A percentile compares a stretch with the other conserved stretches of the same genome.
Conservation (phyloP, 1,140 invertebrate genomes). For the Lordiphosa mommai region DNA sequence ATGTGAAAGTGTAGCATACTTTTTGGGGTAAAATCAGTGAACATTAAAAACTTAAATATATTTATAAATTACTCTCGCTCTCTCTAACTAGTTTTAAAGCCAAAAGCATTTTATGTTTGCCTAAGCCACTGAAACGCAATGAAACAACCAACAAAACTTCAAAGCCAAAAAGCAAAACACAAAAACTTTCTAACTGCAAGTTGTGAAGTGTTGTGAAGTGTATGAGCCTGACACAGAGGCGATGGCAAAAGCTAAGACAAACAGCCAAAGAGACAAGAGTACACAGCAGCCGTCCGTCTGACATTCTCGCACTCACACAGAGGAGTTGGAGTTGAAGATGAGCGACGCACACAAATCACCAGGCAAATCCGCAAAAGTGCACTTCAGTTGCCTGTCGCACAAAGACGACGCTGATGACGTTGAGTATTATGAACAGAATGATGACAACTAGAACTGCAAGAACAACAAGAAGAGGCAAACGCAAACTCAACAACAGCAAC, state of each 20-base stretch:
- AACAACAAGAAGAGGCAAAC: conserved; percentile 22
- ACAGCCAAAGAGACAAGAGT: conserved; percentile 33
- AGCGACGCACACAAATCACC: conserved; percentile 48
- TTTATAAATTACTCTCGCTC: too few species aligned
- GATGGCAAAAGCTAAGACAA: conserved; percentile 47
- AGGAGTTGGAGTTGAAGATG: conserved; percentile 29
- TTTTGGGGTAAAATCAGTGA: too few species aligned
- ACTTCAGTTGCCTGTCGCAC: conserved; percentile 51
- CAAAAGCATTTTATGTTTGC: background rate
- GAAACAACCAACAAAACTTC: background rate
- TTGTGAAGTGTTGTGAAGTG: conserved; percentile 40
- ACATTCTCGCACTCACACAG: conserved; percentile 39
- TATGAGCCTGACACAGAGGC: conserved; percentile 3
- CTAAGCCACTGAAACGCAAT: background rate
- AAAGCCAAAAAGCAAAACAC: conserved; percentile 29
- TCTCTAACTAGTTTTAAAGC: background rate
- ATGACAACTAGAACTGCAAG: conserved; percentile 57
- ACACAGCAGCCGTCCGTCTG: background rate
- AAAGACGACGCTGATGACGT: conserved; percentile 68
- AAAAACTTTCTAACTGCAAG: conserved; percentile 21
- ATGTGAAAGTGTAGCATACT: conserved; percentile 14
- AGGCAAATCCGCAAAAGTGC: conserved; percentile 66
- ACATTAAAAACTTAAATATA: too few species aligned
- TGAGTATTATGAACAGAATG: conserved; percentile 67
- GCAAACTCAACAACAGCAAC: conserved; percentile 37